Percentiles rank a stretch among this genome's conserved stretches.
Conservation (phyloP, 2,888 invertebrate genomes). For the Andrena fulva region DNA sequence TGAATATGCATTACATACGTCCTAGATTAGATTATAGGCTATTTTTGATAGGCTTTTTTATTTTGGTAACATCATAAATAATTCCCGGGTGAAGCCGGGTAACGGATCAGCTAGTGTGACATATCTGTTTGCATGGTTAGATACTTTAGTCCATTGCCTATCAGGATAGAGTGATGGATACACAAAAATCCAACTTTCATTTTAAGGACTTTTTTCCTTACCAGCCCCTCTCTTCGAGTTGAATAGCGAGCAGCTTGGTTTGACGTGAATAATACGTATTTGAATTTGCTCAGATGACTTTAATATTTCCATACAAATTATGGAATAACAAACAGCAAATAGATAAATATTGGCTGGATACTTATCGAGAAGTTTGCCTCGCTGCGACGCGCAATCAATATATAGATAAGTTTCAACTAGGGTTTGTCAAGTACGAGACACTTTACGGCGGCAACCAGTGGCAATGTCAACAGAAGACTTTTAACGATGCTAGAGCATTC, state of each 20-base stretch:
- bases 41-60: no score
- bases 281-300: neutral
- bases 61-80: no score
- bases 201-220: no score
- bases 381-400: neutral
- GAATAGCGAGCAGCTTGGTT: neutral
- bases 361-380: neutral
- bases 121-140: no score
- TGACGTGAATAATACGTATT: neutral
- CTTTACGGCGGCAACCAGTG: neutral
- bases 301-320: conserved; percentile 10
- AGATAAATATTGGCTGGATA: neutral
- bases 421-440: conserved; percentile 10
- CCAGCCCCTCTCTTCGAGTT: neutral
- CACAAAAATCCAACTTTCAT: no score
- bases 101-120: no score
- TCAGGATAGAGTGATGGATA: no score
- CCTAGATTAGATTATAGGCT: no score
- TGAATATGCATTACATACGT: no score
- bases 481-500: conserved; percentile 13
- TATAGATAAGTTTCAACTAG: neutral
- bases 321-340: neutral
- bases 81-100: no score
- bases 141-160: no score
- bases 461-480: conserved; percentile 13